Evolutionary conservation across 2,113 vertebrate species (phyloP), one percentile per base, ranked within the genome.

Genomic region (Pandion haliaetus): DNA sequence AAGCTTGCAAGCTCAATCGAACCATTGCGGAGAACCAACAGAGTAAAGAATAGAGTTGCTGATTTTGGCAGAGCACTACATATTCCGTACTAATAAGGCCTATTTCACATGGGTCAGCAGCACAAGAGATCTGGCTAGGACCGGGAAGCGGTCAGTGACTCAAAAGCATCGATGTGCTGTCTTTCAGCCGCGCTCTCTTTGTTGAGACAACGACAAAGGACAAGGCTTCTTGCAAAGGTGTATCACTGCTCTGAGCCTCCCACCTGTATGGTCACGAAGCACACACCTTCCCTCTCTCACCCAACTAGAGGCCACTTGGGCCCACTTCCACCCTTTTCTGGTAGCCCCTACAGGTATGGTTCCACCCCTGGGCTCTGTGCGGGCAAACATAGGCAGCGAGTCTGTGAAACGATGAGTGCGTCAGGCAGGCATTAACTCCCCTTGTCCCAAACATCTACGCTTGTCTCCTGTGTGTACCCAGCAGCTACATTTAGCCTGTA

Each of bases 301-400:
- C 12, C 14, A 5, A 0, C 17, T 6, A 3, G 24, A 7, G 3
- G 24, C 42, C 36, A 17, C 12, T 23, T 12, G 25, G 1, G 1
- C 24, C 44, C 6, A 4, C 36, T 79, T 49, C 24, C 38, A 25
- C 14, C 9, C 6, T n/a, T 2, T 8, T 2, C 42, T 18, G 25
- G 36, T 7, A 44, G 32, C 26, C 36, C 20, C 40, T 26, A 0
- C 12, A 23, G 28, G 19, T 14, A 26, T 1, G 2, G 8, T 10
- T 40, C 34, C 45, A 24, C 2, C 29, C 5, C 15, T 6, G 2
- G n/a, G 24, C 47, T 29, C 7, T 59, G 21, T 10, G 31, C 1
- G 4, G 18, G 14, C 50, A n/a, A 16, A 7, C 23, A 3, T 1
- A 10, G 45, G 21, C 36, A n/a, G 26, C 1, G 1, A 26, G 17